Base-by-base conservation (phyloP, 1,140 invertebrate species). In the Lerema accius region DNA sequence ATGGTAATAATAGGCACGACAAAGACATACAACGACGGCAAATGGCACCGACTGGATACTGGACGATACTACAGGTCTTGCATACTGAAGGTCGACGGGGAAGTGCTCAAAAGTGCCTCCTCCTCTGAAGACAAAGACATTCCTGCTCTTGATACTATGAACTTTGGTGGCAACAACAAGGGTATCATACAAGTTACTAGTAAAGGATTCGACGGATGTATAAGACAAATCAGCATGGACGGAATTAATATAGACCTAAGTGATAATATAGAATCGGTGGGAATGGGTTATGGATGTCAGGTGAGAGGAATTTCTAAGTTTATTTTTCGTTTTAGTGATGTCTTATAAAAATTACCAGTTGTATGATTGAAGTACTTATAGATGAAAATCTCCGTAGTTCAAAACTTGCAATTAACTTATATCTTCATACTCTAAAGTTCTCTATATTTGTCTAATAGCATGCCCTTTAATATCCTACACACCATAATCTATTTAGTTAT, bases 181-280 rank as follows among this genome's bases (percentile, higher is more conserved):
- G 89, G 92, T 15, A 94, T 94, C 48, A 80, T 89, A 9, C 92
- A 94, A 26, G 94, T 96, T 0, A 94, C 94, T 0, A 93, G 93
- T 42, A 86, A 92, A 16, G 96, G 96, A 49, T 99, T 99, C 84
- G 97, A 98, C 76, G 98, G 98, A 2, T 99, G 98, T 80, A 96
- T 99, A 37, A 94, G 97, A 71, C 93, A 96, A 63, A 94, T 99
- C 0, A 92, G 93, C 14, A 95, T 99, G 45, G 93, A 94, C 6
- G 93, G 94, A 0, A 92, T 92, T 4, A 92, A 93, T n/a, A 93
- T 97, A 19, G 96, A 98, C 84, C 91, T 99, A 0, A 95, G 93
- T 51, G 93, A 95, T 62, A 95, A 96, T 67, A 90, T 95, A 1
- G 94, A 96, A 75, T 94, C 95, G 0, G 94, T 95, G 23, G 97